Evolutionary conservation across 2,888 invertebrate species (phyloP).

Genomic region (Hartigia nigra): DNA sequence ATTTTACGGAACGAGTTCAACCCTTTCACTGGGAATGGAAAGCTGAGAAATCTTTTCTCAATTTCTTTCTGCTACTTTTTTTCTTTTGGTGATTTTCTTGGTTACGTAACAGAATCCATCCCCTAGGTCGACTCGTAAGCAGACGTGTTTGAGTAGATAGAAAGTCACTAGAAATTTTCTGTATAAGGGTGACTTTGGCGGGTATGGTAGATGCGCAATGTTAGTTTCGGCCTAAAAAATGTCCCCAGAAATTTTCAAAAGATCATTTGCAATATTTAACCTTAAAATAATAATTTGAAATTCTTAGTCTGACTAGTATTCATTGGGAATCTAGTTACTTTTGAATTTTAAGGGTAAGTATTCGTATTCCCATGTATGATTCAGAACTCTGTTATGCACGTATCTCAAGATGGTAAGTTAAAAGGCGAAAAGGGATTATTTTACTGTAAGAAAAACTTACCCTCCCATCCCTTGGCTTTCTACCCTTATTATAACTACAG

Average conservation of each 20-base stretch:
- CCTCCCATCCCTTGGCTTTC: not conserved
- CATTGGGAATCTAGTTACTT: not conserved
- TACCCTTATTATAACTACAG: not conserved
- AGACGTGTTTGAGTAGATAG: not conserved
- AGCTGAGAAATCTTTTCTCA: not conserved
- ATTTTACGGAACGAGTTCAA: not conserved
- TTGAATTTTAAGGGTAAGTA: not conserved
- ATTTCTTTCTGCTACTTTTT: not conserved
- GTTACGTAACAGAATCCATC: not conserved
- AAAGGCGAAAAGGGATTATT: not conserved
- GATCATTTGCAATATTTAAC: constrained; percentile 56
- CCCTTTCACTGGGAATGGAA: not conserved
- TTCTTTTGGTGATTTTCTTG: not conserved
- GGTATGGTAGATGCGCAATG: too few species aligned
- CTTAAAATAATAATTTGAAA: constrained; percentile 59
- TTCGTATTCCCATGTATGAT: not conserved
- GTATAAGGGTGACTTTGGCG: too few species aligned
- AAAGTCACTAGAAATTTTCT: not conserved
- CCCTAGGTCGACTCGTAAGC: not conserved
- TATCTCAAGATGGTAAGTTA: too few species aligned
- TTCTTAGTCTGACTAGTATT: constrained; percentile 25
- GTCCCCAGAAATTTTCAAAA: constrained; percentile 16
- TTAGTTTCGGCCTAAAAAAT: constrained; percentile 1
- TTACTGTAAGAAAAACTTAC: not conserved
- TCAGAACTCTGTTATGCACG: too few species aligned